Conservation (phyloP, 1,140 invertebrate genomes). For the Archivesica marissinica region DNA sequence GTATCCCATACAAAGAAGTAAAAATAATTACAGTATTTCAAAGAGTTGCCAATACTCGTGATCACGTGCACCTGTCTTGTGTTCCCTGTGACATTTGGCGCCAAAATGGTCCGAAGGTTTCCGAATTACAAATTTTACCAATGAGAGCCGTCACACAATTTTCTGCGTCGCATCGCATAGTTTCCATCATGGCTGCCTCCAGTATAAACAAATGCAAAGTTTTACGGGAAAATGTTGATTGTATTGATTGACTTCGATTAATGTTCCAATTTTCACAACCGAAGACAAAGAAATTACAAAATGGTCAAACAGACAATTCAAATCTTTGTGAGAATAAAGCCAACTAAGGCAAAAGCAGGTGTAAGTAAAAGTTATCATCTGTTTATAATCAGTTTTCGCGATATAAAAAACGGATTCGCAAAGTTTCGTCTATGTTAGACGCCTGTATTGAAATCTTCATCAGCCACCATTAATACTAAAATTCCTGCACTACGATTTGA, state of each 20-base stretch:
- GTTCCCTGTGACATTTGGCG: too few species aligned
- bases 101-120: too few species aligned
- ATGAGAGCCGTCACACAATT: neutral
- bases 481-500: too few species aligned
- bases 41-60: too few species aligned
- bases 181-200: conserved; percentile 53
- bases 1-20: too few species aligned
- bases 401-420: too few species aligned
- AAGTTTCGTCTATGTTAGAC: too few species aligned
- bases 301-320: conserved; percentile 84
- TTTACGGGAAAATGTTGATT: neutral
- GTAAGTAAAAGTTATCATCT: conserved; percentile 66
- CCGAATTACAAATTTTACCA: too few species aligned
- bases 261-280: neutral
- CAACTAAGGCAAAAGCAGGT: conserved; percentile 81
- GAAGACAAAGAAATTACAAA: neutral
- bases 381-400: neutral
- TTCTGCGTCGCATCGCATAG: conserved; percentile 19
- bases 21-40: too few species aligned
- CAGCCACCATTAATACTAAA: too few species aligned
- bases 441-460: too few species aligned
- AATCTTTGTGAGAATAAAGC: conserved; percentile 83
- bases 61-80: too few species aligned
- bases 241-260: neutral
- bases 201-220: conserved; percentile 41